These are phyloP conservation scores for Teleopsis dalmanni DNA, from an alignment of 1,140 invertebrate genomes.

Conservation along the genomic window DNA sequence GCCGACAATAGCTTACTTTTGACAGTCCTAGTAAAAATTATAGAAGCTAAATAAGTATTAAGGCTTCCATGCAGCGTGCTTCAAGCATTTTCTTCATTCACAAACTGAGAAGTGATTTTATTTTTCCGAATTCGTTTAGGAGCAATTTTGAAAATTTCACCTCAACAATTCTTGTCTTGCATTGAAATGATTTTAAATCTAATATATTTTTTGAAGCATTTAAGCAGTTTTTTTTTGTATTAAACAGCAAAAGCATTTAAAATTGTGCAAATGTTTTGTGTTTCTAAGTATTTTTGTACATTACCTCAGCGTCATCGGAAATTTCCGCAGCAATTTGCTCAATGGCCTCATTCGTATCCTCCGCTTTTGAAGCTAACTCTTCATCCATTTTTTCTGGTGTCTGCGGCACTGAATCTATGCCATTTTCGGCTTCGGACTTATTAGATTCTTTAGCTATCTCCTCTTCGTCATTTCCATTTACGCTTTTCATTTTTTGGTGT, in stretches of 20 bases:
- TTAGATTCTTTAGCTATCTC: background rate
- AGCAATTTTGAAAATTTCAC: no score
- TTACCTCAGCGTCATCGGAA: slow-evolving; percentile 22
- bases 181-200: no score
- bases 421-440: background rate
- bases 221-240: no score
- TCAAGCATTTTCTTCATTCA: no score
- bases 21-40: slow-evolving; percentile 17
- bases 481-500: slow-evolving; percentile 5
- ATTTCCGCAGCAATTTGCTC: slow-evolving; percentile 10
- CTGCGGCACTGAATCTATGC: background rate
- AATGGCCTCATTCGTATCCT: background rate
- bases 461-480: slow-evolving; percentile 4
- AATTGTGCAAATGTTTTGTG: no score
- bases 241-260: no score
- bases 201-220: no score
- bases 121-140: no score
- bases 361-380: background rate
- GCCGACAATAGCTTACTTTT: slow-evolving; percentile 43
- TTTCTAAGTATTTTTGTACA: slow-evolving; percentile 12
- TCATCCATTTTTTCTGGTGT: background rate
- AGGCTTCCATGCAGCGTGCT: no score
- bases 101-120: no score
- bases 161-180: no score
- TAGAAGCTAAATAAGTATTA: no score